These are phyloP conservation scores for Hydropsyche betteni DNA, from an alignment of 2,888 invertebrate genomes.

Conservation along the genomic window DNA sequence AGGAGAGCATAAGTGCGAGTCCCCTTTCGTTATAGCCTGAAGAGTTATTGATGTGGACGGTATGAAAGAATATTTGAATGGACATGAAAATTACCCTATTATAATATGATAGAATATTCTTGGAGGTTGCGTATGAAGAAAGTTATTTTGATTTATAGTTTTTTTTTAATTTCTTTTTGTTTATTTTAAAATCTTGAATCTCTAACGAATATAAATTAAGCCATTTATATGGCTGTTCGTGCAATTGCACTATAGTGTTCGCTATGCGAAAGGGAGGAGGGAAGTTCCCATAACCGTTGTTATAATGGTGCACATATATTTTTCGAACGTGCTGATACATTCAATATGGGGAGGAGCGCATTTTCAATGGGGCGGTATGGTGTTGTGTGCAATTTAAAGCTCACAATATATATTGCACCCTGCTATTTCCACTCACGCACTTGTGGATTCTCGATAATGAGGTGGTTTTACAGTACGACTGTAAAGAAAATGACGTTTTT, in stretches of 20 bases:
- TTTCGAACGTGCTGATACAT: slow-evolving; percentile 30
- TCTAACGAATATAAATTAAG: slow-evolving; percentile 13
- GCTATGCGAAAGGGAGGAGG: neutral
- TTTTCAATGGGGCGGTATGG: neutral
- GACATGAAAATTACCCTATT: no score
- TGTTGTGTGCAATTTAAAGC: slow-evolving; percentile 38
- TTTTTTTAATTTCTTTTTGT: no score
- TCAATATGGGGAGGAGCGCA: slow-evolving; percentile 27
- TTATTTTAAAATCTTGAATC: no score
- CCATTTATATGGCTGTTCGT: neutral
- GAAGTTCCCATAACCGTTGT: neutral
- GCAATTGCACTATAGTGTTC: neutral
- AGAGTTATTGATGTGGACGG: no score
- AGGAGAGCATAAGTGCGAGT: no score
- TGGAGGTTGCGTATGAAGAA: no score
- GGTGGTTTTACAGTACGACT: slow-evolving; percentile 19
- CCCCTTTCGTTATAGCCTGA: no score
- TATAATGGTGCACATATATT: slow-evolving; percentile 9
- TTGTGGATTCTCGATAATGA: slow-evolving; percentile 42
- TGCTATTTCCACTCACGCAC: slow-evolving; percentile 34
- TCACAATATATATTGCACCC: slow-evolving; percentile 40
- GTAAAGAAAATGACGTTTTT: neutral
- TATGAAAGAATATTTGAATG: no score
- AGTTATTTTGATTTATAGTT: no score
- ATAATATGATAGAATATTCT: no score